phyloP scores from a whole-genome alignment of 2,888 invertebrate genomes.

The Scaeva pyrastri region DNA sequence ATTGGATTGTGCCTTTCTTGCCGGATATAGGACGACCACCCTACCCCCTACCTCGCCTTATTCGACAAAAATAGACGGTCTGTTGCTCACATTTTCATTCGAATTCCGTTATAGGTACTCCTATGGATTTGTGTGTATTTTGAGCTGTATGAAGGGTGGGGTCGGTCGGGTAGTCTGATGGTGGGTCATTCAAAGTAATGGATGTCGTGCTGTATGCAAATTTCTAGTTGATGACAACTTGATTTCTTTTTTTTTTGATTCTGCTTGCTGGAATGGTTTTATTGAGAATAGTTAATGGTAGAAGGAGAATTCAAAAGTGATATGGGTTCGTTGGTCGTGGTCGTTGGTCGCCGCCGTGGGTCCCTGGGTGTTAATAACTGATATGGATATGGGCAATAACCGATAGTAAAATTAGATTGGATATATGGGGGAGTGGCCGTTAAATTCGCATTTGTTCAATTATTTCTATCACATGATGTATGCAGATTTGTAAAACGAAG shows the following conservation, averaged over 20 bases:
- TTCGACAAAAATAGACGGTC: constrained; percentile 5
- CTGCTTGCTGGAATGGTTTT: constrained; percentile 13
- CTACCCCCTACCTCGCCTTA: neutral
- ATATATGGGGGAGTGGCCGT: neutral
- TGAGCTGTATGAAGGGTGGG: neutral
- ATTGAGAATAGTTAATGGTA: constrained; percentile 45
- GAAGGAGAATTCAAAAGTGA: constrained; percentile 34
- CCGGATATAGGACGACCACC: neutral
- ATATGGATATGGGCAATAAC: constrained; percentile 52
- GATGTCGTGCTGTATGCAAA: constrained; percentile 65
- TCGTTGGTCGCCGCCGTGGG: neutral
- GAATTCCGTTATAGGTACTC: neutral
- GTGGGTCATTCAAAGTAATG: constrained; percentile 65
- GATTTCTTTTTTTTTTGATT: constrained; percentile 2
- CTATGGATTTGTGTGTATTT: neutral
- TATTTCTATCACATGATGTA: constrained; percentile 5
- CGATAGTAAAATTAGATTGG: constrained; percentile 52
- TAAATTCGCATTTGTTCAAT: constrained; percentile 13
- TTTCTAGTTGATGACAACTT: constrained; percentile 52
- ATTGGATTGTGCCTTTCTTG: constrained; percentile 31
- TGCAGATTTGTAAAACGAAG: constrained; percentile 1
- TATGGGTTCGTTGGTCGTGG: constrained; percentile 23
- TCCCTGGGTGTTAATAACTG: constrained; percentile 63
- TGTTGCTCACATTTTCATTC: constrained; percentile 10
- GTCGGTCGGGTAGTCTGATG: neutral